phyloP scores from a whole-genome alignment of 2,113 vertebrate species.

The human region DNA sequence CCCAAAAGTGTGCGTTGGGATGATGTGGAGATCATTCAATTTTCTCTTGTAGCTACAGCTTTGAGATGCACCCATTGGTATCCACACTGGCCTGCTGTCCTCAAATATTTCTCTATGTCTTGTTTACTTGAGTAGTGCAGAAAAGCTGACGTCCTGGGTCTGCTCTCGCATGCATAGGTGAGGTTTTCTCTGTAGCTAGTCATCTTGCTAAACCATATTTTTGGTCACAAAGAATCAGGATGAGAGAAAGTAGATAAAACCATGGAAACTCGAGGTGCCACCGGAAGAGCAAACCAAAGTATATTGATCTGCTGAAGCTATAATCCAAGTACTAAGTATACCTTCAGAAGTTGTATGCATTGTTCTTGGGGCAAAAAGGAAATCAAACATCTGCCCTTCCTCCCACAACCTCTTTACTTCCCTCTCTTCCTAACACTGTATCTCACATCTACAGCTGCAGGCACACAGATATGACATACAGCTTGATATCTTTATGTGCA shows the following conservation, averaged over 20 bases:
- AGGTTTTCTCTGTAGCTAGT: background rate
- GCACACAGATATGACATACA: background rate
- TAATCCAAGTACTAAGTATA: background rate
- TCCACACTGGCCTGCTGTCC: background rate
- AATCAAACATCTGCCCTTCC: background rate
- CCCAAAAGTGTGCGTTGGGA: background rate
- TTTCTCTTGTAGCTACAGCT: background rate
- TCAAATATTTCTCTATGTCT: background rate
- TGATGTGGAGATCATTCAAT: background rate
- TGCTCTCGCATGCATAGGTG: background rate
- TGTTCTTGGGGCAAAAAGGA: background rate
- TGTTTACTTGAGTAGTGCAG: background rate
- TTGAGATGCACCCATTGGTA: background rate
- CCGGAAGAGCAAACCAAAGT: background rate
- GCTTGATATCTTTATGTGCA: background rate
- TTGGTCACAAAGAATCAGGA: background rate
- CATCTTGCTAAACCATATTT: background rate
- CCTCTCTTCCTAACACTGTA: background rate
- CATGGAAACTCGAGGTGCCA: background rate
- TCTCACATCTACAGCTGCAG: background rate
- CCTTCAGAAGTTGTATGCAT: background rate
- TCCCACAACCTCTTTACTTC: background rate
- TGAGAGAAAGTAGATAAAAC: background rate
- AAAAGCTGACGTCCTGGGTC: background rate
- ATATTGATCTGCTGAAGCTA: background rate